Base-by-base conservation (phyloP, 2,888 invertebrate genomes). In the Sarcophaga caerulescens region DNA sequence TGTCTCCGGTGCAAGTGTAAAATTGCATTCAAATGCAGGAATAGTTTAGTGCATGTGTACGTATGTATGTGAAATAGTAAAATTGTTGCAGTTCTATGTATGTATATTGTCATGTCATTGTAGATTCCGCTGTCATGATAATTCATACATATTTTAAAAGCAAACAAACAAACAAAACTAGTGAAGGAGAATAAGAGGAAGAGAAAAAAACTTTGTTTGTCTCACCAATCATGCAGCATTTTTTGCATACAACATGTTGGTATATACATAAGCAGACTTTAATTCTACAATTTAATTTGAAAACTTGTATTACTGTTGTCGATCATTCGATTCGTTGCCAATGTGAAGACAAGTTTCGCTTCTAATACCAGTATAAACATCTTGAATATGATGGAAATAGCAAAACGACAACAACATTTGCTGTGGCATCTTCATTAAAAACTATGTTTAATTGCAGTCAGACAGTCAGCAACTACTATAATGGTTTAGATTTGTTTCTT, bases 111-210 rank as follows among this genome's bases (percentile, higher is more conserved):
- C 76, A 70, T 79, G 79, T 79, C 44, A 59, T 35, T 82, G 79
- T 45, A 80, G 83, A 85, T 85, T 80, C 85, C 83, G 76, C 82
- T 85, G 73, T 83, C 85, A 85, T 83, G 83, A 85, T 85, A 85
- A 83, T 80, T 85, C 85, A 85, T 83, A 80, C 85, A 80, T 68
- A 59, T 44, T 76, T 63, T 52, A 65, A 70, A 81, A 68, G 25
- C 69, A 45, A 69, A 17, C 45, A 66, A 69, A 17, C 60, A 23
- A 52, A 14, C 52, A 52, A 52, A 52, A 4, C 14, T 3, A 14
- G 12, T 12, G n/a, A 25, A 57, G 2, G 19, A 57, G 69, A 47
- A 52, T 45, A 66, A 44, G 35, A 44, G 4, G 57, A 17, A 17
- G 57, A n/a, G 4, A 66, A 44, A 4, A 69, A 76, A 63, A 70